A percentile compares a stretch with the other conserved stretches of the same genome.
These are phyloP conservation scores for Oscheius sp. DNA, from an alignment of 2,888 invertebrate genomes.

Conservation along the genomic window DNA sequence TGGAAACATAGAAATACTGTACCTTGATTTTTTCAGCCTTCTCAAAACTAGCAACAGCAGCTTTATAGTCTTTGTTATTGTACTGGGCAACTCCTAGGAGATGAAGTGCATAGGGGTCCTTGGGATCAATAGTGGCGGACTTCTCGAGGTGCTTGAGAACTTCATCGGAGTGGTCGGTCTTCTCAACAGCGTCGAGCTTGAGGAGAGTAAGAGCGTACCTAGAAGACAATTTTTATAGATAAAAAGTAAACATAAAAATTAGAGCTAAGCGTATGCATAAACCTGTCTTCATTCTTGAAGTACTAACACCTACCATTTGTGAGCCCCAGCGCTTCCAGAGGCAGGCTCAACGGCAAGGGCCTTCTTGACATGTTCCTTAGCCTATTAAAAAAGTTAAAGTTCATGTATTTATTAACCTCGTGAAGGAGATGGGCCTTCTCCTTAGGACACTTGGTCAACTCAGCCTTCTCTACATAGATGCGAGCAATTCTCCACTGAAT, in stretches of 20 bases:
- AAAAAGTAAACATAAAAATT: background rate
- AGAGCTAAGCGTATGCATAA: background rate
- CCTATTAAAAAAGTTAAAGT: conserved; percentile 30
- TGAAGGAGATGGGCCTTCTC: conserved; percentile 46
- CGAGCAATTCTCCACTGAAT: conserved; percentile 60
- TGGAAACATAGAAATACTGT: background rate
- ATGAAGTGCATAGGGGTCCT: conserved; percentile 56
- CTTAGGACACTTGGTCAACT: conserved; percentile 40
- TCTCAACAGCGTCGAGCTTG: conserved; percentile 44
- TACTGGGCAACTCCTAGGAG: conserved; percentile 49
- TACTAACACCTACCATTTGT: conserved; percentile 53
- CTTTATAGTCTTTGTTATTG: conserved; percentile 52
- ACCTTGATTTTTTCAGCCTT: conserved; percentile 61
- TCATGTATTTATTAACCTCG: conserved; percentile 33
- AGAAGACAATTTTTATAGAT: background rate
- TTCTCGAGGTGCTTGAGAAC: conserved; percentile 55
- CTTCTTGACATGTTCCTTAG: conserved; percentile 52
- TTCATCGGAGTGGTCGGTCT: conserved; percentile 43
- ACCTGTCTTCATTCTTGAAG: background rate
- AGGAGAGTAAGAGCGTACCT: conserved; percentile 51
- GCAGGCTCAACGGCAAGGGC: conserved; percentile 55
- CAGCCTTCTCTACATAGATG: conserved; percentile 53
- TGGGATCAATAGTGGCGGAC: conserved; percentile 50
- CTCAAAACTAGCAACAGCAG: conserved; percentile 51
- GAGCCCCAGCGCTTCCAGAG: conserved; percentile 56